Evolutionary conservation across 2,888 invertebrate genomes (phyloP).

Genomic region (Metalampra italica): DNA sequence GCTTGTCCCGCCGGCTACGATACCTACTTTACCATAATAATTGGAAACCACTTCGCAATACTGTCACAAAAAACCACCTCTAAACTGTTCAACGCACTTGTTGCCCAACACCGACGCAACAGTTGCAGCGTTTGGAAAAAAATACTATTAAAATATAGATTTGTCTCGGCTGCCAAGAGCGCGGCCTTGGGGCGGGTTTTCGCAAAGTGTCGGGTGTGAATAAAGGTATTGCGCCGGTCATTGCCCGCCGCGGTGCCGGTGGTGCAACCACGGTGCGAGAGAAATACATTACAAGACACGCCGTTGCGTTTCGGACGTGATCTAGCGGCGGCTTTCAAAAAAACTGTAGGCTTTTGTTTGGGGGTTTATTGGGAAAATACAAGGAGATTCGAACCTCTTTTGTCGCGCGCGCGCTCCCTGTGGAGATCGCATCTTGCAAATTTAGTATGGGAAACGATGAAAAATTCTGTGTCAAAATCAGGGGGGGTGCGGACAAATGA

Average conservation of each 20-base stretch:
- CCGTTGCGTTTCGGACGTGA: conserved; percentile 53
- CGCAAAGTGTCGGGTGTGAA: conserved; percentile 44
- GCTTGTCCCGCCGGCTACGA: no score
- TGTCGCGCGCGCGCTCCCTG: no score
- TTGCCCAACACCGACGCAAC: conserved; percentile 55
- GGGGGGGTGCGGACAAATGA: no score
- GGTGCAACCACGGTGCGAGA: conserved; percentile 21
- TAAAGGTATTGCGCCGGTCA: conserved; percentile 51
- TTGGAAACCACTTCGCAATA: neutral
- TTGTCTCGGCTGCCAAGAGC: conserved; percentile 62
- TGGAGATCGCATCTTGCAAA: no score
- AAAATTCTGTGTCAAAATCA: no score
- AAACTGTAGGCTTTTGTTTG: conserved; percentile 10
- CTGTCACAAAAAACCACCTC: conserved; percentile 1
- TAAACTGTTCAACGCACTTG: conserved; percentile 40
- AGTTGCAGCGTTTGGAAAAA: conserved; percentile 41
- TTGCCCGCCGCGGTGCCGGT: conserved; percentile 42
- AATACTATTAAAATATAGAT: conserved; percentile 60
- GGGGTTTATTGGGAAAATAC: neutral
- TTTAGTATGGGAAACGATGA: no score
- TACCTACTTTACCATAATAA: no score
- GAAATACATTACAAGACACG: conserved; percentile 24
- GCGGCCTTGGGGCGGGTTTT: conserved; percentile 61
- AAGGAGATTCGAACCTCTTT: no score
- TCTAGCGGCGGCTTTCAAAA: conserved; percentile 17